phyloP scores from a whole-genome alignment of 1,140 invertebrate genomes.

The Lasioglossum baleicum region DNA sequence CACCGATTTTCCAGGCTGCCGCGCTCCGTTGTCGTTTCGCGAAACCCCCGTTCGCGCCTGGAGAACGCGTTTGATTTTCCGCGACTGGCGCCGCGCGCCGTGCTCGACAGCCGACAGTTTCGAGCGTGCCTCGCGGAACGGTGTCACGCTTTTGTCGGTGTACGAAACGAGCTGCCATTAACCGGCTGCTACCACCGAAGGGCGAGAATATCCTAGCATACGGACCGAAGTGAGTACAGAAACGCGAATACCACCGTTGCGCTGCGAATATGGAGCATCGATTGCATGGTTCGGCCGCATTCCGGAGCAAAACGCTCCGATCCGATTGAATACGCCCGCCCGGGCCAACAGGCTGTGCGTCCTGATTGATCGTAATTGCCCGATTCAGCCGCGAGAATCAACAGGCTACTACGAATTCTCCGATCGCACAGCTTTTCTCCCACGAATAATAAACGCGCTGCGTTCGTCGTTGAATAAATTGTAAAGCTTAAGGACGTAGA shows the following conservation, averaged over 20 bases:
- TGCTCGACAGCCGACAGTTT: constrained; percentile 11
- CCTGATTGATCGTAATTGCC: no score
- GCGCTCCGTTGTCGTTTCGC: background rate
- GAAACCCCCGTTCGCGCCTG: background rate
- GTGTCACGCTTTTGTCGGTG: constrained; percentile 32
- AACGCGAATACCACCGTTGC: background rate
- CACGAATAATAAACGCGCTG: no score
- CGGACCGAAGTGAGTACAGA: constrained; percentile 42
- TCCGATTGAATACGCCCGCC: no score
- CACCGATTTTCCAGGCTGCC: background rate
- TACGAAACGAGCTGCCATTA: constrained; percentile 31
- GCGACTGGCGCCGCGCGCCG: background rate
- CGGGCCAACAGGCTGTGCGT: no score
- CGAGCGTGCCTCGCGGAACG: constrained; percentile 3
- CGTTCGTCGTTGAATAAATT: no score
- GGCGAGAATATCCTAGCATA: background rate
- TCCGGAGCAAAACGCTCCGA: no score
- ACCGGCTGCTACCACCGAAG: constrained; percentile 21
- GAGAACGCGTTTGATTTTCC: background rate
- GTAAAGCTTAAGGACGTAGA: background rate
- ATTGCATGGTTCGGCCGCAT: background rate
- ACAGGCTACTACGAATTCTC: no score
- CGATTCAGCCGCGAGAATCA: no score
- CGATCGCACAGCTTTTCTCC: no score
- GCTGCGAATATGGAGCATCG: background rate